A percentile compares a stretch with the other conserved stretches of the same genome.
phyloP scores from a whole-genome alignment of 2,888 invertebrate genomes.

The Myopa tessellatipennis region DNA sequence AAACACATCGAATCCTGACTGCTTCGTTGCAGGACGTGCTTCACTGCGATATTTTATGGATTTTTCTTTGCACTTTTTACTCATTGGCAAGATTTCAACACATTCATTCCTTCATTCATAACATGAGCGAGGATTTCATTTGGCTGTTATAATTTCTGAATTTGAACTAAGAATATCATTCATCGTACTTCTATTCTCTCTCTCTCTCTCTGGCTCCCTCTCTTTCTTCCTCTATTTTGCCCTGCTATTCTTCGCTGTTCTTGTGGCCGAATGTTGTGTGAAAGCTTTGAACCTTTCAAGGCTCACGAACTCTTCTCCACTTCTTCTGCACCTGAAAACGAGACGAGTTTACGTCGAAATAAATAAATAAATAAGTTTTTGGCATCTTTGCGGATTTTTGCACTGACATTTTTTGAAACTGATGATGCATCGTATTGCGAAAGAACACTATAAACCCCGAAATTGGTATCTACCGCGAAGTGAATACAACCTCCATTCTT shows the following conservation, averaged over 20 bases:
- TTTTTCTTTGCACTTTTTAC: background rate
- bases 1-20: background rate
- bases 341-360: too few relatives aligned
- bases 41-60: background rate
- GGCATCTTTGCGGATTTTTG: too few relatives aligned
- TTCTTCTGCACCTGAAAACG: too few relatives aligned
- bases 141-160: background rate
- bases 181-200: too few relatives aligned
- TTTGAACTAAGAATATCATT: too few relatives aligned
- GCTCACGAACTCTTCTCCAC: background rate
- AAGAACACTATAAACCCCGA: too few relatives aligned
- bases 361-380: too few relatives aligned
- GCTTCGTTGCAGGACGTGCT: slow-evolving; percentile 20
- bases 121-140: background rate
- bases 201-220: background rate
- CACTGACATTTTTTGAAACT: too few relatives aligned
- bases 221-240: background rate
- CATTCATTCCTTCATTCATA: slow-evolving; percentile 28
- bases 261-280: background rate
- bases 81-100: slow-evolving; percentile 14
- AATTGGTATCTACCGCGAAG: too few relatives aligned
- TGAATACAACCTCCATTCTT: too few relatives aligned
- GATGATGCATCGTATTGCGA: too few relatives aligned
- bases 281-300: background rate
- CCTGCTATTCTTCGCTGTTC: background rate